These are phyloP conservation scores for Spheniscus mendiculus DNA, from an alignment of 2,113 vertebrate genomes.

Conservation along the genomic window DNA sequence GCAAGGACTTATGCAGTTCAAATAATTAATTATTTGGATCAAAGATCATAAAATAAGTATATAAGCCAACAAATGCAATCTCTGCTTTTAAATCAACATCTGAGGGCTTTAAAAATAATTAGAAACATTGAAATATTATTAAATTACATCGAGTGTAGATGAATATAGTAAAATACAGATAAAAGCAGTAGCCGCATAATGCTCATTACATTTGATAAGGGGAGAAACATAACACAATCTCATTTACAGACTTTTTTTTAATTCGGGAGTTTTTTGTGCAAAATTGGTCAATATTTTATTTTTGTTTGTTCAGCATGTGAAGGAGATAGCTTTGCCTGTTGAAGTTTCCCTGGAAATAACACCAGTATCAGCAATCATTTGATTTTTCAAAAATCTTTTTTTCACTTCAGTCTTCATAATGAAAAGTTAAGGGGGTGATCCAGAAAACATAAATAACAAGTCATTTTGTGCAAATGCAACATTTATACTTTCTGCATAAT, in stretches of 20 bases:
- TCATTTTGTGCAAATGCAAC: neutral
- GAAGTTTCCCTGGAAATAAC: neutral
- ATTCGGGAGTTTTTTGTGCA: neutral
- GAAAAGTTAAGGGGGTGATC: neutral
- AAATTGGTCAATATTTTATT: neutral
- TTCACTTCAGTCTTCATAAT: constrained; percentile 2
- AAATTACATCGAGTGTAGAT: neutral
- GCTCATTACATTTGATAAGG: neutral
- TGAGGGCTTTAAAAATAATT: neutral
- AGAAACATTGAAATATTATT: neutral
- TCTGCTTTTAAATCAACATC: neutral
- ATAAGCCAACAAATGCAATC: neutral
- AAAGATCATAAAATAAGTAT: neutral
- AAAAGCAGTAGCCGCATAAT: neutral
- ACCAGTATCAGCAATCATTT: neutral
- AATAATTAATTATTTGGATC: neutral
- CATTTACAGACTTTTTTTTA: neutral
- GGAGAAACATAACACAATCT: neutral
- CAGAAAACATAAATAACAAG: constrained; percentile 19
- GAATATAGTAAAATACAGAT: neutral
- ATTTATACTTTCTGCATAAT: constrained; percentile 12
- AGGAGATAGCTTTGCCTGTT: neutral
- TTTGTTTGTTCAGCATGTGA: neutral
- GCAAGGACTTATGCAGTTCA: neutral
- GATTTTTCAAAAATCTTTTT: constrained; percentile 22